These are phyloP conservation scores for Gymnopithys bicolor DNA, from an alignment of 2,797 vertebrate species.

Conservation along the genomic window DNA sequence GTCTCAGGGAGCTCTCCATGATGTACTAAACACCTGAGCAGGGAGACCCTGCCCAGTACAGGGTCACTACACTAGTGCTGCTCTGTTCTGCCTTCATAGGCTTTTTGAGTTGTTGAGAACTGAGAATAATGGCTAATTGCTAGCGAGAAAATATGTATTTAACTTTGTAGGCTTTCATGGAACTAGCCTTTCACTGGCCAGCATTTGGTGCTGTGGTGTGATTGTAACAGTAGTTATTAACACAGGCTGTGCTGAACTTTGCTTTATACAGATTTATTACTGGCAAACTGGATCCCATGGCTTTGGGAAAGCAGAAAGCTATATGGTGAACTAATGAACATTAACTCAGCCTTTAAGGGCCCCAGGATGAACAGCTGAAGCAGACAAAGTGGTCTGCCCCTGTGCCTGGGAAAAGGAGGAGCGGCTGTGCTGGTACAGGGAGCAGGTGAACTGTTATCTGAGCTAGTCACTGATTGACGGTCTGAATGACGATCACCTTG, in stretches of 20 bases:
- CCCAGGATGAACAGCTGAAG: background rate
- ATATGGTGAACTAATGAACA: slow-evolving; percentile 12
- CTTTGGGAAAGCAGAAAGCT: background rate
- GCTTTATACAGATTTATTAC: background rate
- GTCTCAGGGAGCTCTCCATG: background rate
- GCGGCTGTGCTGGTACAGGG: background rate
- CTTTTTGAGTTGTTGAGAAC: background rate
- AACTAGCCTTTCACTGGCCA: background rate
- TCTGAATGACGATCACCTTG: background rate
- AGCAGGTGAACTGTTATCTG: slow-evolving; percentile 19
- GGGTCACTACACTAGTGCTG: background rate
- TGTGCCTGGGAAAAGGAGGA: background rate
- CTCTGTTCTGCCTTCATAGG: accelerated
- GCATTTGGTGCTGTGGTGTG: background rate
- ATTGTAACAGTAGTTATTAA: background rate
- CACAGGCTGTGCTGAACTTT: background rate
- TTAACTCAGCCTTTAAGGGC: slow-evolving; percentile 30
- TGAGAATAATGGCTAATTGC: background rate
- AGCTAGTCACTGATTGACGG: background rate
- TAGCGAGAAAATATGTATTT: background rate
- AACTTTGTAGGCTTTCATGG: background rate
- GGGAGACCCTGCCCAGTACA: background rate
- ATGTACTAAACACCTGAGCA: accelerated
- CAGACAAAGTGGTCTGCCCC: background rate
- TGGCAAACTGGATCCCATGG: background rate